Base-by-base conservation (phyloP, 1,140 invertebrate genomes). In the Zophobas atratus region DNA sequence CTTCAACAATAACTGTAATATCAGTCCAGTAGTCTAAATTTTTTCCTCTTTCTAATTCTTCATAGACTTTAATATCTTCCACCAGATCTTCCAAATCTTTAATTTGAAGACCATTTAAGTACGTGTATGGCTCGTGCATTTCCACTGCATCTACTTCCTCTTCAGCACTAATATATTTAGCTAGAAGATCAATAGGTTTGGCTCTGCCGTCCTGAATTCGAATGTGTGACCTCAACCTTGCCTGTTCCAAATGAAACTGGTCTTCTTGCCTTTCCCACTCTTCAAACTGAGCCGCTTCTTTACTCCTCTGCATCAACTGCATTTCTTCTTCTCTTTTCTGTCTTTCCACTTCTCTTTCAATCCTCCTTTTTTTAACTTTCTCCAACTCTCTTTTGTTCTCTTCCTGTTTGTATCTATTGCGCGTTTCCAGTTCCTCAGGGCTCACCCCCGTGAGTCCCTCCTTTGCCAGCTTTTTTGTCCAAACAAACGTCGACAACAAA, bases 61-160 rank as follows among this genome's bases (percentile, higher is more conserved):
- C 94, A 85, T 96, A 96, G 20, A 96, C 94, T 87, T 97, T 97
- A 76, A 99, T 99, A 87, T 99, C 99, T 83, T 97, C 98, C 1
- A 99, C 89, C 0, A 99, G 87, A 88, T 99, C 98, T 86, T 99
- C 98, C n/a, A 99, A 88, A 87, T 99, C 98, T 79, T 94, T 92
- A 4, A 96, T 92, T 2, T 94, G 93, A 36, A 99, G 87, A 1
- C 98, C 98, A 85, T 98, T 96, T 0, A 99, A 89, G 86, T 98
- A 98, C 0, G 96, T 96, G 83, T 99, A 99, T 0, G 98, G 98
- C 87, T 99, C 98, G 84, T 98, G 96, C 95, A 99, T 98, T 89
- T 99, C 98, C 35, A 99, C 94, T 1, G 96, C 95, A 86, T 96
- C 94, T 41, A 96, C 94, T 82, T 96, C 93, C 83, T 97, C 95